Percentiles rank a stretch among this genome's conserved stretches.
These are phyloP conservation scores for Archocentrus centrarchus DNA, from an alignment of 2,113 vertebrate genomes.

Conservation along the genomic window DNA sequence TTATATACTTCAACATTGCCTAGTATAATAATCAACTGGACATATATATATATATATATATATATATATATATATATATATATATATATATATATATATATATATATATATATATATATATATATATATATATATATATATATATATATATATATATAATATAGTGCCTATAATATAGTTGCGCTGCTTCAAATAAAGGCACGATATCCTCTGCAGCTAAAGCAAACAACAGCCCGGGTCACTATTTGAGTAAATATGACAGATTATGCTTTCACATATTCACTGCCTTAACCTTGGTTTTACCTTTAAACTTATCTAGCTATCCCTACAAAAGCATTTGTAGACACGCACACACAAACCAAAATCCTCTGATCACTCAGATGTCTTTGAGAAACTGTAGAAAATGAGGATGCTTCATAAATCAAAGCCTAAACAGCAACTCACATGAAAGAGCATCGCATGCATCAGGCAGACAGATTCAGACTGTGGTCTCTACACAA, in stretches of 20 bases:
- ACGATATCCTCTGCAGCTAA: neutral
- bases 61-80: too few relatives aligned
- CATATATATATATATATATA: too few relatives aligned
- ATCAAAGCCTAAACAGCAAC: conserved; percentile 59
- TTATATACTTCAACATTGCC: neutral
- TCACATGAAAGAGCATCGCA: conserved; percentile 68
- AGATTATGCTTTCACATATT: conserved; percentile 16
- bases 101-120: too few relatives aligned
- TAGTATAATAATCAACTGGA: neutral
- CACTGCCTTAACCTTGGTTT: conserved; percentile 43
- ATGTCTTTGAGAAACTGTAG: conserved; percentile 21
- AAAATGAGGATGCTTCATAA: conserved; percentile 57
- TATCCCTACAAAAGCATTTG: conserved; percentile 18
- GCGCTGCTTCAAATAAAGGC: neutral
- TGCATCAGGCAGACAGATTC: conserved; percentile 42
- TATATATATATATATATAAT: too few relatives aligned
- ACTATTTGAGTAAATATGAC: neutral
- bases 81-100: too few relatives aligned
- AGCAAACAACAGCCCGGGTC: neutral
- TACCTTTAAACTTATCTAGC: conserved; percentile 47
- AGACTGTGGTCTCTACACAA: conserved; percentile 42
- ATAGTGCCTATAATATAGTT: neutral
- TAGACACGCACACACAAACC: conserved; percentile 13
- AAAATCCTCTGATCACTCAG: conserved; percentile 32
- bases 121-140: too few relatives aligned